Conservation (phyloP, 2,113 vertebrate species). For the Ceuthmochares aereus region DNA sequence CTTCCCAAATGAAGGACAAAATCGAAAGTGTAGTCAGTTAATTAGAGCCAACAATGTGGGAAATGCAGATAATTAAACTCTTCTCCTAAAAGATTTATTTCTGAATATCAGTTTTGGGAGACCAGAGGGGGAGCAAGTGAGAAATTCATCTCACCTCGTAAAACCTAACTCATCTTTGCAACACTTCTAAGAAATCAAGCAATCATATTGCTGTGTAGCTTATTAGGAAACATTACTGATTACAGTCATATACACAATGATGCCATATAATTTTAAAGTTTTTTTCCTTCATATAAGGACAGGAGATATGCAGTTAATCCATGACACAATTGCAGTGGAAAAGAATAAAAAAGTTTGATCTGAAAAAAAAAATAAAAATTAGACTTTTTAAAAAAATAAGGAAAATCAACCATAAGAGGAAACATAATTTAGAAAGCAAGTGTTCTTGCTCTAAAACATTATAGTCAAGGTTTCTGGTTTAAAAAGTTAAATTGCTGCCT, state of each 20-base stretch:
- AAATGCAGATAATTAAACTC: conserved; percentile 32
- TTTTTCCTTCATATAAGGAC: background rate
- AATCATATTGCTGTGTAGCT: background rate
- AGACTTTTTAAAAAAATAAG: background rate
- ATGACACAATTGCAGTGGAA: background rate
- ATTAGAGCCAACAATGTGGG: background rate
- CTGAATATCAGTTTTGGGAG: background rate
- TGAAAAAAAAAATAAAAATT: background rate
- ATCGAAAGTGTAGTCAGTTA: background rate
- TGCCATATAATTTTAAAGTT: background rate
- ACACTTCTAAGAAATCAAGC: background rate
- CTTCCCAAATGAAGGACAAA: background rate
- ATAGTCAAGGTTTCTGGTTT: background rate
- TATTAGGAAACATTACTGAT: background rate
- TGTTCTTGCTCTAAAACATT: background rate
- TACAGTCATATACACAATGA: background rate
- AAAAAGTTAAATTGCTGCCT: background rate
- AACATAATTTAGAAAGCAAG: background rate
- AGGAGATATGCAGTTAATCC: background rate
- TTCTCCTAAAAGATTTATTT: conserved; percentile 28
- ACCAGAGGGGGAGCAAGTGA: background rate
- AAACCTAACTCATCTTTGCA: background rate
- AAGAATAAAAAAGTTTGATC: background rate
- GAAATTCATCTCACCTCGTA: background rate
- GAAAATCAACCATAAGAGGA: background rate